Conservation (phyloP, 2,797 vertebrate genomes). For the Sebastes wilsoni region DNA sequence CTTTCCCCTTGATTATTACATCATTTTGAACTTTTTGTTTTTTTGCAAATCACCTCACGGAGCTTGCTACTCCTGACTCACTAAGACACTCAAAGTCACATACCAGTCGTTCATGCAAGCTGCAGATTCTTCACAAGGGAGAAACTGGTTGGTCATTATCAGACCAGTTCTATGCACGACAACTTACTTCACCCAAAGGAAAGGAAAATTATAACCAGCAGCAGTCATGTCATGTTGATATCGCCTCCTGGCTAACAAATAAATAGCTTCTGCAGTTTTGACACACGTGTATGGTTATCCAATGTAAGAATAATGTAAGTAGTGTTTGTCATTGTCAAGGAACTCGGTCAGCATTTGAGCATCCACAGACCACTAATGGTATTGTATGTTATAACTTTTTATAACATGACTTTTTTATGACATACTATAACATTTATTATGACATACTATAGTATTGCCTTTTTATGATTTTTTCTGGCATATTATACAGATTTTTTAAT, state of each 20-base stretch:
- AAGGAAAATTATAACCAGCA: background rate
- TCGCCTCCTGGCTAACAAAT: slow-evolving; percentile 22
- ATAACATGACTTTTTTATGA: no score
- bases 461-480: no score
- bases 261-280: background rate
- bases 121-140: background rate
- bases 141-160: background rate
- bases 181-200: background rate
- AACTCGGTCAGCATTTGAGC: background rate
- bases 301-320: background rate
- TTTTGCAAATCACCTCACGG: background rate
- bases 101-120: background rate
- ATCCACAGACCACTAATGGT: background rate
- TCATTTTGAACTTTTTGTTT: background rate
- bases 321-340: background rate
- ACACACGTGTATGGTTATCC: background rate
- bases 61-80: background rate
- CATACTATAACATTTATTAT: no score
- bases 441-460: no score
- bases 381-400: no score
- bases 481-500: no score
- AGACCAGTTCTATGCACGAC: background rate
- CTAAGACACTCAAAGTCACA: background rate
- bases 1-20: background rate
- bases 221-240: background rate